Conservation (phyloP, 2,888 invertebrate genomes). For the Venustoraphidia nigricollis region DNA sequence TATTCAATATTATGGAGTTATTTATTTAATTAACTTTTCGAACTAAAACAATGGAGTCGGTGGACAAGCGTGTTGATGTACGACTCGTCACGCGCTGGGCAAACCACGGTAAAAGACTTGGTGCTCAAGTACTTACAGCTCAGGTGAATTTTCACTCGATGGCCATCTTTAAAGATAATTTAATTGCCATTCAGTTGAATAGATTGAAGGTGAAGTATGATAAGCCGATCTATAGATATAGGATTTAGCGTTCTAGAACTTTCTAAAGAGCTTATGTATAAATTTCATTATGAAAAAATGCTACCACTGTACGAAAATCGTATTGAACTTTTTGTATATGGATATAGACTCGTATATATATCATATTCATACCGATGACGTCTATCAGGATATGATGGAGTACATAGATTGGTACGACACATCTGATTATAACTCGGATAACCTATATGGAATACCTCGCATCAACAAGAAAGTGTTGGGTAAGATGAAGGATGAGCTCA, state of each 20-base stretch:
- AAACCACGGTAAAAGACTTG: constrained; percentile 10
- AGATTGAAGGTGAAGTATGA: constrained; percentile 16
- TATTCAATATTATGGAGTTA: too few relatives aligned
- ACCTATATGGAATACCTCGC: constrained; percentile 14
- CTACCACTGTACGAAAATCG: constrained; percentile 16
- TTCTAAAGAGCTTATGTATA: too few relatives aligned
- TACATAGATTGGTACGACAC: constrained; percentile 19
- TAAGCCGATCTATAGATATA: constrained; percentile 24
- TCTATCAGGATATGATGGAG: constrained; percentile 19
- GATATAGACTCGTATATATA: constrained; percentile 20
- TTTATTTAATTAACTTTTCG: constrained; percentile 6
- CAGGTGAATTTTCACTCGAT: constrained; percentile 19
- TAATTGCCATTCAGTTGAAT: constrained; percentile 20
- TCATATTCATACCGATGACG: constrained; percentile 18
- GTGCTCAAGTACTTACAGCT: constrained; percentile 18
- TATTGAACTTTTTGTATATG: constrained; percentile 16
- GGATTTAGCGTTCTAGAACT: constrained; percentile 24
- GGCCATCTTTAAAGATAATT: constrained; percentile 19
- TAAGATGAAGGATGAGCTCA: too few relatives aligned
- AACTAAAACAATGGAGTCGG: too few relatives aligned
- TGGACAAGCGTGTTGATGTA: too few relatives aligned
- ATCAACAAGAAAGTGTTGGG: constrained; percentile 13
- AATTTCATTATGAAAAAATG: constrained; percentile 21
- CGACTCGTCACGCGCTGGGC: constrained; percentile 5
- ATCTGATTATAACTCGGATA: constrained; percentile 15